Percentiles rank a stretch among this genome's conserved stretches.
Conservation (phyloP, 2,797 vertebrate species). For the Numenius phaeopus region DNA sequence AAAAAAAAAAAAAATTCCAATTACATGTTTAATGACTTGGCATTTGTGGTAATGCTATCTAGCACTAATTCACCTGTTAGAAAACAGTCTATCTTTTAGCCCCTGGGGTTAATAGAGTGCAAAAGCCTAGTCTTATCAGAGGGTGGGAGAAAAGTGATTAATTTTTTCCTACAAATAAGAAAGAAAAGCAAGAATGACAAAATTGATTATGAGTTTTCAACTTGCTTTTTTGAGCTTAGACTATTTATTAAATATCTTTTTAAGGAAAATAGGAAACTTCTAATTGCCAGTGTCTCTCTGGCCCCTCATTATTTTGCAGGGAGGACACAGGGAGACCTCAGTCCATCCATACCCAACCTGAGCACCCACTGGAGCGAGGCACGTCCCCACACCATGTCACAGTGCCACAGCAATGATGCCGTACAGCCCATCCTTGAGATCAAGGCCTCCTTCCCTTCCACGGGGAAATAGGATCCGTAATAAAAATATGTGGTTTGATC, state of each 20-base stretch:
- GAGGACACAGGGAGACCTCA: neutral
- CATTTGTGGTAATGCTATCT: slow-evolving; percentile 84
- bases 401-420: fast-evolving
- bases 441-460: neutral
- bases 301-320: neutral
- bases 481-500: neutral
- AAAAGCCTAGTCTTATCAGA: slow-evolving; percentile 80
- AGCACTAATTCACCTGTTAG: slow-evolving; percentile 80
- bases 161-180: slow-evolving; percentile 78
- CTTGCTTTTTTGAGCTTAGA: slow-evolving; percentile 35
- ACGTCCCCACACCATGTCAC: fast-evolving
- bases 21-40: slow-evolving; percentile 85
- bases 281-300: neutral
- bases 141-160: slow-evolving; percentile 75
- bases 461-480: neutral
- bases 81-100: slow-evolving; percentile 79
- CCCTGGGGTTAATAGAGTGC: slow-evolving; percentile 84
- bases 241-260: neutral
- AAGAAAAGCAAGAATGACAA: slow-evolving; percentile 72
- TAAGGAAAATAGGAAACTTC: neutral
- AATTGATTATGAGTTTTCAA: slow-evolving; percentile 72
- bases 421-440: neutral
- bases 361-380: neutral
- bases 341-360: neutral
- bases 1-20: slow-evolving; percentile 77